phyloP scores from a whole-genome alignment of 2,797 vertebrate species.

The Peromyscus melanophrys region DNA sequence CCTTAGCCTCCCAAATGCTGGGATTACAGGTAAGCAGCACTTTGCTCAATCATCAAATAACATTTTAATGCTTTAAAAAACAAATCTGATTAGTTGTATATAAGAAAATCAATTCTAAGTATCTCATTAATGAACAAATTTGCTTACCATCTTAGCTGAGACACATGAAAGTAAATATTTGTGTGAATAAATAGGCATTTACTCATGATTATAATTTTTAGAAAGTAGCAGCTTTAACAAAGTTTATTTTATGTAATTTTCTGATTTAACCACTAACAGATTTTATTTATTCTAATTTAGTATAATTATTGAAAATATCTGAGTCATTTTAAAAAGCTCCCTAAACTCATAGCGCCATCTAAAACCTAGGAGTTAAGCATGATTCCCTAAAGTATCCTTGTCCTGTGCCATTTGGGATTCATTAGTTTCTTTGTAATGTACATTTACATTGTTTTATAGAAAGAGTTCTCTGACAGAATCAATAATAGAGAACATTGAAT shows the following conservation, averaged over 20 bases:
- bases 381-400: not conserved
- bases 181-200: slow-evolving; percentile 41
- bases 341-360: not conserved
- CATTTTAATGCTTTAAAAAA: slow-evolving; percentile 7
- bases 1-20: not conserved
- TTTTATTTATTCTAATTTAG: slow-evolving; percentile 41
- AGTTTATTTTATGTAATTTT: slow-evolving; percentile 45
- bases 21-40: not conserved
- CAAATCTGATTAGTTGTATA: slow-evolving; percentile 26
- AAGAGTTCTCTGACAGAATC: slow-evolving; percentile 2
- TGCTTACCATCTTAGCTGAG: not conserved
- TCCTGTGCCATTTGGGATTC: not conserved
- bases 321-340: slow-evolving; percentile 5
- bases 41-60: not conserved
- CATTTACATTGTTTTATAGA: not conserved
- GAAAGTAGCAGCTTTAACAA: slow-evolving; percentile 7
- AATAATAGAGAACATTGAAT: not conserved
- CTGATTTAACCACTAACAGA: slow-evolving; percentile 5
- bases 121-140: slow-evolving; percentile 1
- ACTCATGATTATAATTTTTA: slow-evolving; percentile 41
- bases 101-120: slow-evolving; percentile 44
- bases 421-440: not conserved
- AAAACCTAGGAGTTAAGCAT: slow-evolving; percentile 38
- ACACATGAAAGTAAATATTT: slow-evolving; percentile 26
- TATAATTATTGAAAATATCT: slow-evolving; percentile 46